phyloP scores from a whole-genome alignment of 2,888 invertebrate species.

The Anarsia innoxiella region DNA sequence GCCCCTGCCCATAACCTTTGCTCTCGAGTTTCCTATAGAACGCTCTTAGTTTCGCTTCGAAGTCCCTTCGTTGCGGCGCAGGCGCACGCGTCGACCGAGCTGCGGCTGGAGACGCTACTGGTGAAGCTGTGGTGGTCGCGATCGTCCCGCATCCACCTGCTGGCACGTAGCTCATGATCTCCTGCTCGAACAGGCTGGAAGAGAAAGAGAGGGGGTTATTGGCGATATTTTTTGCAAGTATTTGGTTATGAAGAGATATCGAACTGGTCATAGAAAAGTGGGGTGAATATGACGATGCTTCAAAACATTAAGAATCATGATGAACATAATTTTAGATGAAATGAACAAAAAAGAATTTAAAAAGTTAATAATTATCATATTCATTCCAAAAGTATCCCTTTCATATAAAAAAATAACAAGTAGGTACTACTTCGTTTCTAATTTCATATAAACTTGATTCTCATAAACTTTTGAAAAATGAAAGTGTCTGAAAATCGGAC shows the following conservation, averaged over 20 bases:
- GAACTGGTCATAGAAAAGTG: too few species aligned
- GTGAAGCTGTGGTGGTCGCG: conserved; percentile 65
- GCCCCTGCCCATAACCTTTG: conserved; percentile 98
- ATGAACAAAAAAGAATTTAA: too few species aligned
- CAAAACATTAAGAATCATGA: too few species aligned
- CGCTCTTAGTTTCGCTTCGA: conserved; percentile 94
- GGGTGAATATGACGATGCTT: too few species aligned
- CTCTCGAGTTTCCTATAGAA: conserved; percentile 96
- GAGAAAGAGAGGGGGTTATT: neutral
- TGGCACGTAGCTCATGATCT: conserved; percentile 98
- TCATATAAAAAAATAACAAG: too few species aligned
- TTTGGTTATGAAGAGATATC: neutral
- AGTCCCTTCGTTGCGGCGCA: conserved; percentile 93
- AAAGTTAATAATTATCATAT: too few species aligned
- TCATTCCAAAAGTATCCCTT: too few species aligned
- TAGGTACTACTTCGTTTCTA: too few species aligned
- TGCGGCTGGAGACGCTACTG: conserved; percentile 87
- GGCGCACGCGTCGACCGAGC: conserved; percentile 87
- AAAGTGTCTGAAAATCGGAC: neutral
- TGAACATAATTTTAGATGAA: too few species aligned
- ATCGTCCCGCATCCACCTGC: conserved; percentile 69
- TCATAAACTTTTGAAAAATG: neutral
- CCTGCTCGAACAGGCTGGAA: conserved; percentile 95
- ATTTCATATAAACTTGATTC: too few species aligned
- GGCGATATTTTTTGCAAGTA: neutral